Percentiles rank a stretch among this genome's conserved stretches.
Conservation (phyloP, 2,113 vertebrate species). For the Gasterosteus nipponicus region DNA sequence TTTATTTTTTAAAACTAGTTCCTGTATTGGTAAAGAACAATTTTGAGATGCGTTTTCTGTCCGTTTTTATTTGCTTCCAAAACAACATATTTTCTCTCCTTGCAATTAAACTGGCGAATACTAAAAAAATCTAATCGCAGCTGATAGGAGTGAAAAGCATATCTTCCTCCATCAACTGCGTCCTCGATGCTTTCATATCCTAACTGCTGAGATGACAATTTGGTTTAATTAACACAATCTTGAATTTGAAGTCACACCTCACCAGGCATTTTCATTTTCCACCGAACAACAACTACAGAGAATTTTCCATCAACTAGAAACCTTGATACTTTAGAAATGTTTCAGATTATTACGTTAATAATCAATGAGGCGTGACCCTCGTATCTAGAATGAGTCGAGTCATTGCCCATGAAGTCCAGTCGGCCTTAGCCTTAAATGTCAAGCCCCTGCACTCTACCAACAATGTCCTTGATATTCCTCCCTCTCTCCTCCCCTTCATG, state of each 20-base stretch:
- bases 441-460: constrained; percentile 59
- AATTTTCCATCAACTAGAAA: not conserved
- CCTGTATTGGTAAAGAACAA: not conserved
- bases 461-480: constrained; percentile 50
- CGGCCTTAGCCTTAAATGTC: constrained; percentile 55
- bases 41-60: not conserved
- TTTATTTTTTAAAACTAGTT: not conserved
- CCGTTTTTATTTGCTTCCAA: not conserved
- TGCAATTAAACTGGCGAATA: constrained; percentile 27
- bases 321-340: not conserved
- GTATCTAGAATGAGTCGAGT: constrained; percentile 28
- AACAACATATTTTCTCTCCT: constrained; percentile 18
- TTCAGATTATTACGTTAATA: constrained; percentile 5
- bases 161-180: not conserved
- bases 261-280: not conserved
- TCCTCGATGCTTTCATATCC: not conserved
- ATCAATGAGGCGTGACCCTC: not conserved
- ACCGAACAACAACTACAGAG: not conserved
- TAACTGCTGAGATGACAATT: constrained; percentile 8
- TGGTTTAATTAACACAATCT: constrained; percentile 13
- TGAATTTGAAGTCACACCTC: not conserved
- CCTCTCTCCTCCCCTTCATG: constrained; percentile 38
- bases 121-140: not conserved
- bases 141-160: constrained; percentile 4
- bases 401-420: constrained; percentile 27